phyloP scores from a whole-genome alignment of 1,140 invertebrate species.

The Penaeus japonicus region DNA sequence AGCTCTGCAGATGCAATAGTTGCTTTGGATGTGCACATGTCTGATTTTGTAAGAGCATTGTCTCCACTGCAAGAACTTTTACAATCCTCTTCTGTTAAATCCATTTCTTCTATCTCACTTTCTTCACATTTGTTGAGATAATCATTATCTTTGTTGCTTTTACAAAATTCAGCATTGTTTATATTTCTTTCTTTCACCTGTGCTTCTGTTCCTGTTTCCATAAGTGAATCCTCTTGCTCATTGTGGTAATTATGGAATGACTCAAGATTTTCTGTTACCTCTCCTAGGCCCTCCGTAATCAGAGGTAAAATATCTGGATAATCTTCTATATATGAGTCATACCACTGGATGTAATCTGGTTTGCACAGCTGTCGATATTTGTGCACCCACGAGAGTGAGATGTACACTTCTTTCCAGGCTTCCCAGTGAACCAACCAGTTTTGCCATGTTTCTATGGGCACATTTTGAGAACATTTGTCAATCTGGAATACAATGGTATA shows the following conservation, averaged over 20 bases:
- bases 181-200: too few relatives aligned
- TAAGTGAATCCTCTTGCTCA: neutral
- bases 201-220: too few relatives aligned
- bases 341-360: constrained; percentile 15
- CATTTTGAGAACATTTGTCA: constrained; percentile 8
- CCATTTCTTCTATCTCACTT: too few relatives aligned
- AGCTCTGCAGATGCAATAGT: too few relatives aligned
- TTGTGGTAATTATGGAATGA: neutral
- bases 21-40: too few relatives aligned
- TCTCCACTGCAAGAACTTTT: too few relatives aligned
- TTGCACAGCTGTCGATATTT: constrained; percentile 17
- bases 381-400: constrained; percentile 42
- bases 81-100: too few relatives aligned
- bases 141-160: too few relatives aligned
- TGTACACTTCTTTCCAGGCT: constrained; percentile 37
- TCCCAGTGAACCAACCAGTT: constrained; percentile 35
- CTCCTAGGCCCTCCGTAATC: constrained; percentile 29
- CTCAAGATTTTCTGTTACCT: neutral
- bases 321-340: constrained; percentile 40
- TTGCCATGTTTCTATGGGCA: constrained; percentile 1
- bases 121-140: too few relatives aligned
- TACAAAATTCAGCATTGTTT: too few relatives aligned
- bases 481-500: constrained; percentile 11
- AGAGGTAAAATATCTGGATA: constrained; percentile 24
- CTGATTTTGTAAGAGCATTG: too few relatives aligned